Conservation (phyloP, 2,113 vertebrate species). For the Tretioscincus oriximinensis region DNA sequence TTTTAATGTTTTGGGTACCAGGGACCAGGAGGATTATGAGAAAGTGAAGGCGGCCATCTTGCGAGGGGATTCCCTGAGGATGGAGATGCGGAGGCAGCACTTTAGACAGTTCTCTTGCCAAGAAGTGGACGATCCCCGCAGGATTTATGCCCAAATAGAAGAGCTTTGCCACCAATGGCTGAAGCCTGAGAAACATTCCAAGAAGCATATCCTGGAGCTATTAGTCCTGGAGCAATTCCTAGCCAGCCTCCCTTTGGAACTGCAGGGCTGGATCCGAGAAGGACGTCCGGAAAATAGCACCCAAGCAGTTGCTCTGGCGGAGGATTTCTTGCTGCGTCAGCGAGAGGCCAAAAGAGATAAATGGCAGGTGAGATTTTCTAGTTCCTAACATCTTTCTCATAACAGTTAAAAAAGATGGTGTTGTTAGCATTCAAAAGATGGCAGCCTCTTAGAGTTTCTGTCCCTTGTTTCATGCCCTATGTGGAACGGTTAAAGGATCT, state of each 20-base stretch:
- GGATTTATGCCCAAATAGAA: no score
- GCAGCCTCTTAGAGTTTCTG: background rate
- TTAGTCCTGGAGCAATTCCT: background rate
- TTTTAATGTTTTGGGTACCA: background rate
- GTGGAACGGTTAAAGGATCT: no score
- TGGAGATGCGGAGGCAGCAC: no score
- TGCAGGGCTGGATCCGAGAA: background rate
- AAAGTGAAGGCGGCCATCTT: no score
- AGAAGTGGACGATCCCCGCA: no score
- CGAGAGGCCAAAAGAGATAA: background rate
- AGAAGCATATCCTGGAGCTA: background rate
- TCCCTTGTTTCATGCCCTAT: no score
- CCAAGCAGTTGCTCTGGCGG: background rate
- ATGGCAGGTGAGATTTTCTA: background rate
- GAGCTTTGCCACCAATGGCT: no score
- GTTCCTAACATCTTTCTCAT: no score
- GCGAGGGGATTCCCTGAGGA: no score
- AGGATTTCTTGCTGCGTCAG: background rate
- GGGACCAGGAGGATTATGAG: background rate
- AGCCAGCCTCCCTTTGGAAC: background rate
- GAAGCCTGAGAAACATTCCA: no score
- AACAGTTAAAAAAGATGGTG: background rate
- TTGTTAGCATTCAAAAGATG: background rate
- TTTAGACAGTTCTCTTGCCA: no score
- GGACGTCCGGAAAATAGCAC: background rate